Percentiles rank a stretch among this genome's conserved stretches.
Conservation (phyloP, 2,797 vertebrate genomes). For the Melopsittacus undulatus region DNA sequence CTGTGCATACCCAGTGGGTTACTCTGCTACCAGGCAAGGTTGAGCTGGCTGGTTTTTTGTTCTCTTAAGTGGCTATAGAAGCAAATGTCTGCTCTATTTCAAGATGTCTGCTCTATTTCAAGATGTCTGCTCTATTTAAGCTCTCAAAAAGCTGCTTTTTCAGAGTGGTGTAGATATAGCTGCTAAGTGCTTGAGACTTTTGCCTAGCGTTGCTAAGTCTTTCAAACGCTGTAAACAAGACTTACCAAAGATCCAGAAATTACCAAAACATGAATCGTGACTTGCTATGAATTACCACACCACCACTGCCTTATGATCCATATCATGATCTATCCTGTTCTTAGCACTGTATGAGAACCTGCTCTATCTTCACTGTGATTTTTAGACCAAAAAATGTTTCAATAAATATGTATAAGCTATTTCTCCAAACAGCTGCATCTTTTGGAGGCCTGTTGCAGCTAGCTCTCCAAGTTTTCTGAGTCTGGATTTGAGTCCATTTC, state of each 20-base stretch:
- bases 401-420: slow-evolving; percentile 52
- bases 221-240: neutral
- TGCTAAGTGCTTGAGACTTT: neutral
- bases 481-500: slow-evolving; percentile 19
- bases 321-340: neutral
- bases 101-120: fast-evolving
- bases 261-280: neutral
- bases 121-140: fast-evolving
- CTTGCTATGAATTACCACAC: neutral
- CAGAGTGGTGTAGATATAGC: fast-evolving
- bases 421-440: slow-evolving; percentile 53
- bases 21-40: neutral
- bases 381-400: slow-evolving; percentile 1
- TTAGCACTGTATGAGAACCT: neutral
- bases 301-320: neutral
- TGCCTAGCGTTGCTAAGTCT: neutral
- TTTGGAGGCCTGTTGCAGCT: slow-evolving; percentile 38
- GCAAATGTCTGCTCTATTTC: neutral
- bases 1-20: fast-evolving
- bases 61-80: neutral
- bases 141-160: neutral
- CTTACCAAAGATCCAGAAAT: neutral
- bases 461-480: neutral
- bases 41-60: fast-evolving
- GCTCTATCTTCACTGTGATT: neutral